These are phyloP conservation scores for Mycalesis mineus DNA, from an alignment of 2,888 invertebrate genomes.

Conservation along the genomic window DNA sequence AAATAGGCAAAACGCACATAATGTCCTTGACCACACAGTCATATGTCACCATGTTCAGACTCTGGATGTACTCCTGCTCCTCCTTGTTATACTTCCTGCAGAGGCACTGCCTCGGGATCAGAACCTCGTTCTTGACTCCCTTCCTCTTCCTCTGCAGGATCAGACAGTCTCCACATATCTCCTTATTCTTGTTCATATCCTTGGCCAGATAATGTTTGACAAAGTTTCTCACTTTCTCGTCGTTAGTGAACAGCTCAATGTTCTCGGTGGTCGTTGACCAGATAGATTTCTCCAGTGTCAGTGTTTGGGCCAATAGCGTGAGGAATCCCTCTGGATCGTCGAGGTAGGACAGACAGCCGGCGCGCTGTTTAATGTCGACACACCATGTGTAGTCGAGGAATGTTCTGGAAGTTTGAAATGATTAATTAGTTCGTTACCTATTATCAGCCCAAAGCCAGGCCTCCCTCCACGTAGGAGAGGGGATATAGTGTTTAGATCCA, in stretches of 20 bases:
- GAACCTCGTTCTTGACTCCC: slow-evolving; percentile 40
- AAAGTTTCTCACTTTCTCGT: slow-evolving; percentile 83
- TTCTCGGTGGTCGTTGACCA: slow-evolving; percentile 83
- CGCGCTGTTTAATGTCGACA: slow-evolving; percentile 91
- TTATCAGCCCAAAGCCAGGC: too few relatives aligned
- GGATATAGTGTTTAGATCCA: too few relatives aligned
- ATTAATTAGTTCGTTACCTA: too few relatives aligned
- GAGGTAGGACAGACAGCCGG: slow-evolving; percentile 90
- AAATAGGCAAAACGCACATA: slow-evolving; percentile 84
- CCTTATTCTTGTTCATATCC: slow-evolving; percentile 29
- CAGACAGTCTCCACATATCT: slow-evolving; percentile 38
- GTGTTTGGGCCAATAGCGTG: slow-evolving; percentile 86
- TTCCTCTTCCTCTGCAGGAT: slow-evolving; percentile 39
- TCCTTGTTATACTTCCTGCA: slow-evolving; percentile 56
- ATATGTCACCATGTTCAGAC: slow-evolving; percentile 83
- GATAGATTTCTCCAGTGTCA: slow-evolving; percentile 85
- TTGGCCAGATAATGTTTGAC: slow-evolving; percentile 81
- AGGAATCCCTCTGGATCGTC: slow-evolving; percentile 91
- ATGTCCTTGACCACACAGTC: slow-evolving; percentile 90
- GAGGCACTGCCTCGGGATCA: slow-evolving; percentile 40
- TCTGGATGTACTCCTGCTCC: slow-evolving; percentile 78
- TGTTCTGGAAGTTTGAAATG: slow-evolving; percentile 56
- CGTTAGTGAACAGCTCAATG: slow-evolving; percentile 86
- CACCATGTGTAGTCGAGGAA: slow-evolving; percentile 83
- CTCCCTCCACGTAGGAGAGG: too few relatives aligned